These are phyloP conservation scores for Scaptomyza caliginosa DNA, from an alignment of 2,888 invertebrate species.

Conservation along the genomic window DNA sequence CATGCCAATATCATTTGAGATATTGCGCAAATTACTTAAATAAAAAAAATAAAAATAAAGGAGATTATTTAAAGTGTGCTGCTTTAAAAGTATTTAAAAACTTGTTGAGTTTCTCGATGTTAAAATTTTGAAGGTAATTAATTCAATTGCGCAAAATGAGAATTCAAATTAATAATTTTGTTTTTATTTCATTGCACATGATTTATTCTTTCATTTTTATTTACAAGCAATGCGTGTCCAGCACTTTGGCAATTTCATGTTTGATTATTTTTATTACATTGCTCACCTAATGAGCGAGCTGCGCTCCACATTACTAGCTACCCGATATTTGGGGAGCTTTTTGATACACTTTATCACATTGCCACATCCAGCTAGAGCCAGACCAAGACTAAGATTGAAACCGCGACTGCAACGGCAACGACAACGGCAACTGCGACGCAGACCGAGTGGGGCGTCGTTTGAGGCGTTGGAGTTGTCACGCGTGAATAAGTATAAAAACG, in stretches of 20 bases:
- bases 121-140: not conserved
- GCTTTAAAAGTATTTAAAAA: no score
- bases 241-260: constrained; percentile 64
- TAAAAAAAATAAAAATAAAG: not conserved
- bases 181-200: constrained; percentile 2
- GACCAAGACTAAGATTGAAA: constrained; percentile 10
- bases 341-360: constrained; percentile 35
- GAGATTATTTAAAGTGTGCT: not conserved
- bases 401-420: constrained; percentile 27
- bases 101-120: no score
- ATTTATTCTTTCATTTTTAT: not conserved
- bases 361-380: constrained; percentile 32
- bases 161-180: not conserved
- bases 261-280: constrained; percentile 55
- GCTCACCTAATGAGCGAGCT: constrained; percentile 64
- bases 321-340: constrained; percentile 27
- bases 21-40: constrained; percentile 16
- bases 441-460: constrained; percentile 17
- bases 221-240: not conserved
- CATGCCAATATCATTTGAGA: constrained; percentile 9
- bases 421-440: constrained; percentile 3
- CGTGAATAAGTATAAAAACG: constrained; percentile 66
- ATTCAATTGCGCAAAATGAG: not conserved
- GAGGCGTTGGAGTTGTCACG: constrained; percentile 37
- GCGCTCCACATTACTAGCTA: constrained; percentile 45